Conservation (phyloP, 1,140 invertebrate genomes). For the Anastrepha obliqua region DNA sequence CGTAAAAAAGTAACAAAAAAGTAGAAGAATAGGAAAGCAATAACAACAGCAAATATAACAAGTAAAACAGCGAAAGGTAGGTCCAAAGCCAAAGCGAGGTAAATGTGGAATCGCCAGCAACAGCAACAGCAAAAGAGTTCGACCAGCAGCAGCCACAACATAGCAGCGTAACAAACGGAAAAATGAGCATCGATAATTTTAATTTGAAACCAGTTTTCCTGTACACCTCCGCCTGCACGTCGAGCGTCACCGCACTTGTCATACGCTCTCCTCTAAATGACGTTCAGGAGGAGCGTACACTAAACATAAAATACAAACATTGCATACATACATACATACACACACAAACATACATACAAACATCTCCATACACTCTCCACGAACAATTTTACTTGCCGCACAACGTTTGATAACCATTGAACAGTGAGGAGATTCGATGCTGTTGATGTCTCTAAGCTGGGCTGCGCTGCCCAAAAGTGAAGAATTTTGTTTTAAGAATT, state of each 20-base stretch:
- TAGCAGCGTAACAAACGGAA: slow-evolving; percentile 62
- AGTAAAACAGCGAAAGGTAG: slow-evolving; percentile 42
- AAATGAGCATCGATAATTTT: slow-evolving; percentile 74
- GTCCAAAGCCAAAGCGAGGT: slow-evolving; percentile 23
- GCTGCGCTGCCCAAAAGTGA: neutral
- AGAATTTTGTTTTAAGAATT: slow-evolving; percentile 59
- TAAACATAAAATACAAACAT: neutral
- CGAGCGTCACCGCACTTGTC: neutral
- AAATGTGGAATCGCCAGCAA: slow-evolving; percentile 23
- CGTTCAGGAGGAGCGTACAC: neutral
- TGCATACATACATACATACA: too few relatives aligned
- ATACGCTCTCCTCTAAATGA: slow-evolving; percentile 11
- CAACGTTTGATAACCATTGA: neutral
- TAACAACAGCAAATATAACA: slow-evolving; percentile 17
- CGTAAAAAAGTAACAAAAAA: slow-evolving; percentile 11
- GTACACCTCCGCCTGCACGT: slow-evolving; percentile 56
- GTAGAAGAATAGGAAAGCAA: slow-evolving; percentile 32
- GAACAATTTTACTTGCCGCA: neutral
- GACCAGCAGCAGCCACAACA: neutral
- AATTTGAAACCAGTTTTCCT: slow-evolving; percentile 74
- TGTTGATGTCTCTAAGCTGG: neutral
- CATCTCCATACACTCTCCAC: neutral
- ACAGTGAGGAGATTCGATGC: neutral
- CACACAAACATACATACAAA: neutral
- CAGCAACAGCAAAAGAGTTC: neutral